phyloP scores from a whole-genome alignment of 2,113 vertebrate species.

The Ctenodactylus gundi region DNA sequence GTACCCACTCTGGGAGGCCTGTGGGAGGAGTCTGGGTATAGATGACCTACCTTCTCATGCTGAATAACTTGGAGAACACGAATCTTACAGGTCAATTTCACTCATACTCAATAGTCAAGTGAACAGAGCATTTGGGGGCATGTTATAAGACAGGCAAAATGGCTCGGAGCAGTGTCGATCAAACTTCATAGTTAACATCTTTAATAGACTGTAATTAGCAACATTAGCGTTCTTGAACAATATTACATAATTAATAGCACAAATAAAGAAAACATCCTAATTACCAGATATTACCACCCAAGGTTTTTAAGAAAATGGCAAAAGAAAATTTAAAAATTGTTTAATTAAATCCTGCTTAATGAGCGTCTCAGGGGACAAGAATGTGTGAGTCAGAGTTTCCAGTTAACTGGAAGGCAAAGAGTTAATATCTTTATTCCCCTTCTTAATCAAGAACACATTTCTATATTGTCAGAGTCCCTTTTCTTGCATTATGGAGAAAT shows the following conservation, averaged over 20 bases:
- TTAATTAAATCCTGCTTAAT: constrained; percentile 57
- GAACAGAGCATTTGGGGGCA: background rate
- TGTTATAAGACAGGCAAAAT: background rate
- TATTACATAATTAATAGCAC: constrained; percentile 43
- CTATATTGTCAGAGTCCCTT: background rate
- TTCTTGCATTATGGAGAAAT: background rate
- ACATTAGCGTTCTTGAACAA: background rate
- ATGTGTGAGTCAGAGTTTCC: background rate
- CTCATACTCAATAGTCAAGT: background rate
- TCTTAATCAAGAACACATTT: background rate
- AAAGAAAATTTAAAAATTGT: constrained; percentile 51
- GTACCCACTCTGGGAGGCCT: background rate
- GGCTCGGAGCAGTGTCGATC: background rate
- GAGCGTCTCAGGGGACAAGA: background rate
- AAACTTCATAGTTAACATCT: background rate
- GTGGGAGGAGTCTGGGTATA: background rate
- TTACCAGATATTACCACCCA: constrained; percentile 8
- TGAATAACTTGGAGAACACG: background rate
- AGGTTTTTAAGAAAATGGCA: constrained; percentile 41
- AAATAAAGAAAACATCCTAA: constrained; percentile 37
- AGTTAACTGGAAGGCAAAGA: background rate
- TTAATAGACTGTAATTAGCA: constrained; percentile 40
- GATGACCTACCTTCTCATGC: background rate
- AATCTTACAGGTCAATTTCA: background rate
- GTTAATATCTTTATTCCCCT: background rate